phyloP scores from a whole-genome alignment of 2,888 invertebrate species.

The Petrolisthes manimaculis region DNA sequence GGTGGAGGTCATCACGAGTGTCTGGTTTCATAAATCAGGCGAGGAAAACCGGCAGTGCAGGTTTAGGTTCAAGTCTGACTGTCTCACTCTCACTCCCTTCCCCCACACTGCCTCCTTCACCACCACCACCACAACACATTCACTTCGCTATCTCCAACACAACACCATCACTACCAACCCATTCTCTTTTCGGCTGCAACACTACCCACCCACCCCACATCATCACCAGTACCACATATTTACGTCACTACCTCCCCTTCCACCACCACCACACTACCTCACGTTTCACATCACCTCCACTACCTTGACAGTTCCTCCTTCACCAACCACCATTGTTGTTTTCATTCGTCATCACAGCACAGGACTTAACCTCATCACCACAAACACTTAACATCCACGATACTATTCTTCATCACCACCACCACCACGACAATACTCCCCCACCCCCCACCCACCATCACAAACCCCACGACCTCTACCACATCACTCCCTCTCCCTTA shows the following conservation, averaged over 20 bases:
- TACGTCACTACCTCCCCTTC: background rate
- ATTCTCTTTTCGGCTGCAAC: no score
- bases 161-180: no score
- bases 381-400: background rate
- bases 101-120: background rate
- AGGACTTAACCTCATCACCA: background rate
- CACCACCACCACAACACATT: background rate
- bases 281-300: background rate
- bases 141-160: no score
- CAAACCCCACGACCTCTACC: no score
- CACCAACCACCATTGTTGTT: background rate
- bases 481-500: no score
- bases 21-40: background rate
- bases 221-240: no score
- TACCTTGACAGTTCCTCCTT: no score
- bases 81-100: no score
- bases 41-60: background rate
- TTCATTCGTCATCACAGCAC: background rate
- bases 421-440: background rate
- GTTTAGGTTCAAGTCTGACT: no score
- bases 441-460: background rate
- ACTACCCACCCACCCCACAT: no score
- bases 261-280: background rate
- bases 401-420: background rate
- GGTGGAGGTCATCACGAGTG: background rate